A percentile compares a stretch with the other conserved stretches of the same genome.
These are phyloP conservation scores for Mastomys coucha DNA, from an alignment of 2,113 vertebrate genomes.

Conservation along the genomic window DNA sequence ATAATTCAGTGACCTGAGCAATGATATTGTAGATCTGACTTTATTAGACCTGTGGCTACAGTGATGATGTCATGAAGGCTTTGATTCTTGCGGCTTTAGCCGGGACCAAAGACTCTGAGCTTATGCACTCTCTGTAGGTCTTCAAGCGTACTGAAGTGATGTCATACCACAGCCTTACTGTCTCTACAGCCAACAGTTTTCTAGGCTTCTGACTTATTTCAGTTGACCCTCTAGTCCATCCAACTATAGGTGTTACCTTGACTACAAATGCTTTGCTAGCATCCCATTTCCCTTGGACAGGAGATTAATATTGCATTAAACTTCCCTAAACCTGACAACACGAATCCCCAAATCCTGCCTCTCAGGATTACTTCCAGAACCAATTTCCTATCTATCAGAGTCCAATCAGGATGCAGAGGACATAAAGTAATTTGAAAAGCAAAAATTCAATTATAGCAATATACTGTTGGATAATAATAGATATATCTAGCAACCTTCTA, in stretches of 20 bases:
- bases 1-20: background rate
- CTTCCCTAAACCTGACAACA: background rate
- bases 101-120: background rate
- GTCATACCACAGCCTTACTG: background rate
- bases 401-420: slow-evolving; percentile 14
- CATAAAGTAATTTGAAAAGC: background rate
- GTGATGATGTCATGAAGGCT: background rate
- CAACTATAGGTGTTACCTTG: background rate
- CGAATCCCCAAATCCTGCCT: background rate
- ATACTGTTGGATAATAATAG: background rate
- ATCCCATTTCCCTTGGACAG: background rate
- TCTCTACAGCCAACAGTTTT: background rate
- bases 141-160: background rate
- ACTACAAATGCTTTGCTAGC: background rate
- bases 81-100: background rate
- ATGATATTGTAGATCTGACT: background rate
- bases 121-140: background rate
- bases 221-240: background rate
- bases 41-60: background rate
- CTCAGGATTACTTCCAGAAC: background rate
- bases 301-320: background rate
- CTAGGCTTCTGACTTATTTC: background rate
- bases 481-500: background rate
- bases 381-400: background rate
- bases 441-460: background rate